These are phyloP conservation scores for Myotis planiceps DNA, from an alignment of 2,797 vertebrate species.

Conservation along the genomic window DNA sequence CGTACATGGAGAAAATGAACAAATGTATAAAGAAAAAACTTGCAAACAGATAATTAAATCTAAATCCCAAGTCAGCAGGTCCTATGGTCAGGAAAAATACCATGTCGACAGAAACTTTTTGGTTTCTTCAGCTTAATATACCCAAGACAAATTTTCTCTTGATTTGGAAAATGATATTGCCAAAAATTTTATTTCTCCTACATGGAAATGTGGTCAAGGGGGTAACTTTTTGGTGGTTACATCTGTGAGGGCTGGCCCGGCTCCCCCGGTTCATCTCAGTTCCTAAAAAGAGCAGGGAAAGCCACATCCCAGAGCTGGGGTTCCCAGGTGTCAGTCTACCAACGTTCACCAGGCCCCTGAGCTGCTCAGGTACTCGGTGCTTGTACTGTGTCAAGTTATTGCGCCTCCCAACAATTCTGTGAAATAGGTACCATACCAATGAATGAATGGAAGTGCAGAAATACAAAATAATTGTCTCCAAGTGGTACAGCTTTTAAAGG, in stretches of 20 bases:
- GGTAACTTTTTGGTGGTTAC: neutral
- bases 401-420: neutral
- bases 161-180: conserved; percentile 57
- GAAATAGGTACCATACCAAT: neutral
- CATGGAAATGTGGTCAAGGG: conserved; percentile 42
- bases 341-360: neutral
- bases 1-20: neutral
- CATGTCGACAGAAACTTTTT: conserved; percentile 41
- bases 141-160: conserved; percentile 41
- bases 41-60: neutral
- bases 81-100: conserved; percentile 57
- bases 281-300: neutral
- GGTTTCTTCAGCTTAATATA: conserved; percentile 49
- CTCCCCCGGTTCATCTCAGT: neutral
- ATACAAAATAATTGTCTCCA: neutral
- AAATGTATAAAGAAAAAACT: conserved; percentile 18
- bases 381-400: neutral
- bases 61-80: conserved; percentile 62
- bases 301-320: neutral
- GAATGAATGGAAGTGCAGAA: neutral
- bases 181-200: conserved; percentile 21
- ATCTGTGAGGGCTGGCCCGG: neutral
- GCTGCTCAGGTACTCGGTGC: neutral
- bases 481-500: neutral
- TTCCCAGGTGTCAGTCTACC: neutral